Evolutionary conservation across 2,888 invertebrate species (phyloP).

Genomic region (Psylliodes chrysocephalus): DNA sequence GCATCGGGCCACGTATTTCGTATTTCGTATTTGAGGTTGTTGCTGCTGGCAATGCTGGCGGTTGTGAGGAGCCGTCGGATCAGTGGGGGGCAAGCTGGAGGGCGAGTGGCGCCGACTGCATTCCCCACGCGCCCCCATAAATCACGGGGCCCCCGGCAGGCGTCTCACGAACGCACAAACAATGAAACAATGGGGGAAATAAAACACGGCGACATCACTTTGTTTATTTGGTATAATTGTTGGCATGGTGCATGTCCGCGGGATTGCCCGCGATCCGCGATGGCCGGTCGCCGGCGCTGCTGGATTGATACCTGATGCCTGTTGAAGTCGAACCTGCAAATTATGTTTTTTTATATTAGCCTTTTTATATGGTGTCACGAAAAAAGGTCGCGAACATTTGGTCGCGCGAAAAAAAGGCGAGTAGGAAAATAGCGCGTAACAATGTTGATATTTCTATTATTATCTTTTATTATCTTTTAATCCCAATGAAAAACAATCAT

Average conservation of each 20-base stretch:
- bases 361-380: too few relatives aligned
- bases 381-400: too few relatives aligned
- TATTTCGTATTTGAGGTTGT: too few relatives aligned
- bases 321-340: too few relatives aligned
- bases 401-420: too few relatives aligned
- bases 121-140: slow-evolving; percentile 65
- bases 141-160: slow-evolving; percentile 63
- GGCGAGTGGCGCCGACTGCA: slow-evolving; percentile 66
- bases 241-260: slow-evolving; percentile 48
- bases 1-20: slow-evolving; percentile 55
- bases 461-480: too few relatives aligned
- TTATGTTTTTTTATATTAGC: too few relatives aligned
- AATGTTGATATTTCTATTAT: too few relatives aligned
- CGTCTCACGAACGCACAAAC: slow-evolving; percentile 64
- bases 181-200: slow-evolving; percentile 66
- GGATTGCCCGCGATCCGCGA: slow-evolving; percentile 15
- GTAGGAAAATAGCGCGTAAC: too few relatives aligned
- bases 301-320: slow-evolving; percentile 29
- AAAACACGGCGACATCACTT: slow-evolving; percentile 64
- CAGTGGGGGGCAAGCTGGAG: slow-evolving; percentile 54
- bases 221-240: slow-evolving; percentile 64
- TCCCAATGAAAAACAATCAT: too few relatives aligned
- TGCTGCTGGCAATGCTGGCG: slow-evolving; percentile 11
- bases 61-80: slow-evolving; percentile 16
- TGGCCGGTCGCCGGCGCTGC: slow-evolving; percentile 9